These are phyloP conservation scores for Gadus macrocephalus DNA, from an alignment of 2,113 vertebrate species.

Conservation along the genomic window DNA sequence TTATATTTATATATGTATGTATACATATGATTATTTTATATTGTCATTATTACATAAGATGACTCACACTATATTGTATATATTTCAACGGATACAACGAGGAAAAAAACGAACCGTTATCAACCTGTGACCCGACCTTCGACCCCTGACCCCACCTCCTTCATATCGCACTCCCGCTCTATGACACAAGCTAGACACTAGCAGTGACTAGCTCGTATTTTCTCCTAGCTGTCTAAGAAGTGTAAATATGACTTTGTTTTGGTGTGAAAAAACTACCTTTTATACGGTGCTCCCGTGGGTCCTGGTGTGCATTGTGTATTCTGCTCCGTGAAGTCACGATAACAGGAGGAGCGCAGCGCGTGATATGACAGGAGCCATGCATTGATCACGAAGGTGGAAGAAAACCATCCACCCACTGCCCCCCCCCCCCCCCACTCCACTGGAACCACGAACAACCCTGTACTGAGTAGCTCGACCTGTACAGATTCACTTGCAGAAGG, in stretches of 20 bases:
- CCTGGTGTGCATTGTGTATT: slow-evolving; percentile 39
- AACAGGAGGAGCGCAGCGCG: slow-evolving; percentile 20
- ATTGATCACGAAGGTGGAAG: slow-evolving; percentile 27
- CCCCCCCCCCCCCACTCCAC: slow-evolving; percentile 18
- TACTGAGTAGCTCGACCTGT: background rate
- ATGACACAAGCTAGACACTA: slow-evolving; percentile 55
- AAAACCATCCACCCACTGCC: slow-evolving; percentile 21
- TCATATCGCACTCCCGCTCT: slow-evolving; percentile 17
- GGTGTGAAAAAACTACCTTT: slow-evolving; percentile 50
- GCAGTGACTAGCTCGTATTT: slow-evolving; percentile 44
- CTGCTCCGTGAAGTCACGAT: slow-evolving; percentile 15
- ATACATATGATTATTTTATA: slow-evolving; percentile 21
- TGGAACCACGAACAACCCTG: no score
- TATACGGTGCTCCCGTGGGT: slow-evolving; percentile 26
- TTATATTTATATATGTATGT: background rate
- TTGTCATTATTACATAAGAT: slow-evolving; percentile 61
- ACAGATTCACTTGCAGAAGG: slow-evolving; percentile 5
- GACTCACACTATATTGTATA: slow-evolving; percentile 53
- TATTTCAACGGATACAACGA: slow-evolving; percentile 55
- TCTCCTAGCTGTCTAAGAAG: slow-evolving; percentile 51
- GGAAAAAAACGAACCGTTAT: slow-evolving; percentile 23
- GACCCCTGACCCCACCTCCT: background rate
- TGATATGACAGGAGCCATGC: slow-evolving; percentile 7
- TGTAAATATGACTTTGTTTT: slow-evolving; percentile 49
- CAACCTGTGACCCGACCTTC: background rate